phyloP scores from a whole-genome alignment of 92 coral and sea anemone genomes.

The Porites evermanni region DNA sequence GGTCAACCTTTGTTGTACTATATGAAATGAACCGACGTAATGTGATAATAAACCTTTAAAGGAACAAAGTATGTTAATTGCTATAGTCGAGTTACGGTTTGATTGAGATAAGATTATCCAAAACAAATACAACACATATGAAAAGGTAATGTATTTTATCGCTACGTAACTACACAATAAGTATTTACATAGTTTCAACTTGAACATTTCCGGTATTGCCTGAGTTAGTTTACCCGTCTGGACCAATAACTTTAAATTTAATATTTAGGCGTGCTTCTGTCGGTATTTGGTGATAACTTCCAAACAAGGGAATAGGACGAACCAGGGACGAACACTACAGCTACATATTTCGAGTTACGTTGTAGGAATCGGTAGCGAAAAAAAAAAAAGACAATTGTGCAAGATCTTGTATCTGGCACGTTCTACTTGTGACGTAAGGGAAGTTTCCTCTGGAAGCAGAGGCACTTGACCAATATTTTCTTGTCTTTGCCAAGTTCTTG shows the following conservation, averaged over 20 bases:
- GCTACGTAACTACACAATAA: neutral
- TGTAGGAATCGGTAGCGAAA: no score
- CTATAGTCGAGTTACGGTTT: neutral
- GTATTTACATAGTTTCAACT: neutral
- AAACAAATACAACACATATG: neutral
- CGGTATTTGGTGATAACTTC: neutral
- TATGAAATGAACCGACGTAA: no score
- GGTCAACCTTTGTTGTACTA: no score
- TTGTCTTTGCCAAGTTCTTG: no score
- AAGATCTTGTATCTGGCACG: no score
- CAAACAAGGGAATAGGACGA: neutral
- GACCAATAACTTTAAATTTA: neutral
- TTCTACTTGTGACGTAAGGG: no score
- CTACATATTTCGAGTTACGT: no score
- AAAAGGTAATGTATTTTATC: neutral
- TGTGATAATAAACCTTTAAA: no score
- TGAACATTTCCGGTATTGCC: slow-evolving; percentile 7
- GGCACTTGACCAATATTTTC: no score
- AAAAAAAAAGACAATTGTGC: no score
- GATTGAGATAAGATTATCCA: neutral
- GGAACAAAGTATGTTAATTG: neutral
- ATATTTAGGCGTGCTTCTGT: neutral
- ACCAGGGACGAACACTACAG: neutral
- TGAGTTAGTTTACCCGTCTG: slow-evolving; percentile 1
- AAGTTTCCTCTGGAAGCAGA: no score